phyloP scores from a whole-genome alignment of 2,113 vertebrate species.

The Albula goreensis region DNA sequence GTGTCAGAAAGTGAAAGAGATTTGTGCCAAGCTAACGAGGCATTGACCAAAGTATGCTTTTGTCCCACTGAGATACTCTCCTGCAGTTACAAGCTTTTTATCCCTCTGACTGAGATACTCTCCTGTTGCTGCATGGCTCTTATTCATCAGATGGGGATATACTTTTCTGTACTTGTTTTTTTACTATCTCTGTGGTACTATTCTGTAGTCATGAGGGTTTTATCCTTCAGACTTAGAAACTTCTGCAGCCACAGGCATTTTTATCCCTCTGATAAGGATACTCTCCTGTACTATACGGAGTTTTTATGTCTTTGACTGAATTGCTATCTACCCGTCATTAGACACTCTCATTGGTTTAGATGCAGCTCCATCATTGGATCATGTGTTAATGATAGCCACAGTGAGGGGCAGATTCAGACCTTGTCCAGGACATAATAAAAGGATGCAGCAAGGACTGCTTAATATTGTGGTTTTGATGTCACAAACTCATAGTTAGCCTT shows the following conservation, averaged over 20 bases:
- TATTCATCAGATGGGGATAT: no score
- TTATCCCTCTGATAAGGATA: no score
- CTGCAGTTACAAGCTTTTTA: not conserved
- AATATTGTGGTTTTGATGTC: not conserved
- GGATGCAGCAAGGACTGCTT: not conserved
- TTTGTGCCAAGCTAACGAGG: conserved; percentile 41
- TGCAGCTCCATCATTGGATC: not conserved
- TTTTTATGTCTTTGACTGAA: no score
- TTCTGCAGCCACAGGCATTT: no score
- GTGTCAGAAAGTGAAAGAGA: conserved; percentile 39
- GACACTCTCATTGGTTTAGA: not conserved
- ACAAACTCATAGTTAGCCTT: not conserved
- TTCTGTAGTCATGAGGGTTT: no score
- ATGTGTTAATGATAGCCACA: not conserved
- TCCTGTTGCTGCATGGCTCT: no score
- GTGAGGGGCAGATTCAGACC: not conserved
- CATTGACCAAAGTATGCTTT: conserved; percentile 28
- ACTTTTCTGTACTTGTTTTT: no score
- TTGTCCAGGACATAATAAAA: not conserved
- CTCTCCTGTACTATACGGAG: no score
- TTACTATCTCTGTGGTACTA: no score
- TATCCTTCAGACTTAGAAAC: no score
- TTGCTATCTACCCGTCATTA: not conserved
- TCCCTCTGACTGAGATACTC: not conserved
- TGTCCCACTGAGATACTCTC: conserved; percentile 22